A percentile compares a stretch with the other conserved stretches of the same genome.
phyloP scores from a whole-genome alignment of 2,113 vertebrate genomes.

The Arenaria interpres region DNA sequence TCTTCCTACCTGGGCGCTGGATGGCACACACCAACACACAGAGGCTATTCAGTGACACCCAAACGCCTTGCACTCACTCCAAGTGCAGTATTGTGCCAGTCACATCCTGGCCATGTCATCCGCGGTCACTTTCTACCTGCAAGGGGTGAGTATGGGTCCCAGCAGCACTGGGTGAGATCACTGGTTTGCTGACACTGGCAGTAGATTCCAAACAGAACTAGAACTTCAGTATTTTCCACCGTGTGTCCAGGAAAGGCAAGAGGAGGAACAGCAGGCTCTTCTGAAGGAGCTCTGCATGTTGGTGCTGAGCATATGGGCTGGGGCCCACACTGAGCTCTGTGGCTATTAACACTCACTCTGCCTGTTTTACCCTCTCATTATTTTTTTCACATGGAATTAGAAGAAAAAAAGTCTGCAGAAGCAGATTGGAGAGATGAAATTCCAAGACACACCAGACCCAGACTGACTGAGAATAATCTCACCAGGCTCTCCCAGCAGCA shows the following conservation, averaged over 20 bases:
- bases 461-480: not conserved
- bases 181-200: not conserved
- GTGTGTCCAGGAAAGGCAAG: not conserved
- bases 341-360: not conserved
- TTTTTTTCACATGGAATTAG: not conserved
- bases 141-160: not conserved
- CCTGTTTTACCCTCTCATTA: not conserved
- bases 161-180: not conserved
- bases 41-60: accelerated
- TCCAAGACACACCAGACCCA: not conserved
- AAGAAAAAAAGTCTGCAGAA: not conserved
- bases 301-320: not conserved
- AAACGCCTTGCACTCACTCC: accelerated
- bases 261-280: not conserved
- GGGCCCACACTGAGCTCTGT: not conserved
- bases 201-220: not conserved
- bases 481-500: not conserved
- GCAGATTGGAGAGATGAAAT: not conserved
- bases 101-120: accelerated
- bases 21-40: accelerated
- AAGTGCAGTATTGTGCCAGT: accelerated
- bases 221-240: not conserved
- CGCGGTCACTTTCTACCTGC: not conserved
- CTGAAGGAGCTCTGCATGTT: not conserved
- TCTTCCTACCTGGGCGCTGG: not conserved